These are phyloP conservation scores for Sylvicapra grimmia DNA, from an alignment of 2,113 vertebrate genomes.

Conservation along the genomic window DNA sequence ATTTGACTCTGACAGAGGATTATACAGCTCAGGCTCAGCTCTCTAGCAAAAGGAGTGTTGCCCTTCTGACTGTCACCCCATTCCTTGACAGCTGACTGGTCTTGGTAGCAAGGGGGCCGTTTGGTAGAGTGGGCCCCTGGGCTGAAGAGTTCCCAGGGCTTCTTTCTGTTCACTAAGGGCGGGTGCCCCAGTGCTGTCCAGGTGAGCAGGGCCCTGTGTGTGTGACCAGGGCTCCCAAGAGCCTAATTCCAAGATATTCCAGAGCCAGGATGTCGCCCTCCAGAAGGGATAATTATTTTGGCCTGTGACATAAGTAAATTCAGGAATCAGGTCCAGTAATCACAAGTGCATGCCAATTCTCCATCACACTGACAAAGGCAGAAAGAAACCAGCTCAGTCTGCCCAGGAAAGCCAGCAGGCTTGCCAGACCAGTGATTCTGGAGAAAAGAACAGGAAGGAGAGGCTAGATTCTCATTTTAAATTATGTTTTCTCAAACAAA, in stretches of 20 bases:
- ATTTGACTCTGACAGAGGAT: background rate
- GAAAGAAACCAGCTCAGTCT: background rate
- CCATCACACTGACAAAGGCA: background rate
- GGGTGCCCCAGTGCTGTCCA: background rate
- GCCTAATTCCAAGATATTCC: conserved; percentile 56
- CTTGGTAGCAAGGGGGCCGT: background rate
- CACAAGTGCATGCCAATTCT: conserved; percentile 2
- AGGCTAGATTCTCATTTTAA: background rate
- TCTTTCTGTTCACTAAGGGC: background rate
- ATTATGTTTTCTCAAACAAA: background rate
- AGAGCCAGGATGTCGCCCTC: background rate
- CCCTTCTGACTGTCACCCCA: background rate
- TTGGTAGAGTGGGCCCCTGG: background rate
- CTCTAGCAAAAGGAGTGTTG: background rate
- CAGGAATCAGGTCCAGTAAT: conserved; percentile 8
- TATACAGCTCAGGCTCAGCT: background rate
- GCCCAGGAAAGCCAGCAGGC: background rate
- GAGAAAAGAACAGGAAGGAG: background rate
- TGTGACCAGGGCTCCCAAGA: fast-evolving
- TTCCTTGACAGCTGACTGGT: background rate
- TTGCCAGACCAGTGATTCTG: too few relatives aligned
- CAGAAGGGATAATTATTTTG: conserved; percentile 67
- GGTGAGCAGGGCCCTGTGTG: background rate
- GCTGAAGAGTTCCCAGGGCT: background rate
- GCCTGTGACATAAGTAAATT: conserved; percentile 71